Base-by-base conservation (phyloP, 92 coral and sea anemone species). In the Plumapathes pennacea region DNA sequence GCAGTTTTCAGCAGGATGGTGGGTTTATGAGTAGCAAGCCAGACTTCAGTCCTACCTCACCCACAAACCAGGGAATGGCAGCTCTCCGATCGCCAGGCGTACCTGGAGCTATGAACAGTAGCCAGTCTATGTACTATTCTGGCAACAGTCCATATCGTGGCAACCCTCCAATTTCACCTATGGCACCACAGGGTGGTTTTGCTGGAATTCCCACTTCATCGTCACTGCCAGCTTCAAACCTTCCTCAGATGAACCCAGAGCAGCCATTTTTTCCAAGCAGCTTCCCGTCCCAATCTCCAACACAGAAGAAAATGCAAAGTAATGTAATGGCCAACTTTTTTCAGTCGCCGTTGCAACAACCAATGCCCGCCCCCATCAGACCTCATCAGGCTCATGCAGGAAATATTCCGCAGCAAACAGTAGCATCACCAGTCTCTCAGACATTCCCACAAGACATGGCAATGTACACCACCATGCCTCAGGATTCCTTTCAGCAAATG, bases 381-480 rank as follows among this genome's bases (percentile, higher is more conserved):
- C 62, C 73, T 13, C 63, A 56, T 4, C 83, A 68, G 22, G 71
- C 75, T 24, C 70, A 72, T n/a, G 67, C 64, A 36, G 70, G 62
- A 21, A 53, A 38, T 10, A 61, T 70, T 10, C 61, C 65, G 21
- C 50, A 74, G 58, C 62, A 83, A 13, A 11, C 49, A 8, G 56
- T 67, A 11, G 48, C 89, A n/a, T 75, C 89, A 17, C 83, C 89
- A 13, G 83, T 67, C 14, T 78, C 83, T 31, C 64, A 73, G 28
- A 69, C 58, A 67, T 21, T 69, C 28, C 67, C 56, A 4, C 88
- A 81, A 58, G 74, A 78, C 21, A 44, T 64, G 61, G 68, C 67
- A 26, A 50, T 72, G 14, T 80, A 82, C 37, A 62, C 63, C 20
- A n/a, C n/a, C 62, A 40, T 71, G 70, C 73, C 78, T 12, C 81